Conservation (phyloP, 2,797 vertebrate species). For the Coregonus ussuriensis region DNA sequence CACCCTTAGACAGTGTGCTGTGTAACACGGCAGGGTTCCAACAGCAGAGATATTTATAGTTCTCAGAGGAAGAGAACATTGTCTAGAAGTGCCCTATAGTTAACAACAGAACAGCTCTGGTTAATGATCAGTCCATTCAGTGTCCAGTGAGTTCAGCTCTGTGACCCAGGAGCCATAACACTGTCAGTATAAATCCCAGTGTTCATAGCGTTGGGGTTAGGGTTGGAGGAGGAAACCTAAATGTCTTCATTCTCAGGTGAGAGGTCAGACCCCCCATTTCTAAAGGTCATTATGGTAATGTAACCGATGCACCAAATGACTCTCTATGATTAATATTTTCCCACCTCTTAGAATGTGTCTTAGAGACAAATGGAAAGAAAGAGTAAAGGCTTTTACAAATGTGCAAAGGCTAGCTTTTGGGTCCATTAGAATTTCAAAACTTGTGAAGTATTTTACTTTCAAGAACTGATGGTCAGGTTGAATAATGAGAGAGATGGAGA, state of each 20-base stretch:
- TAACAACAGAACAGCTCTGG: slow-evolving; percentile 39
- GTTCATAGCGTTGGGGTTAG: neutral
- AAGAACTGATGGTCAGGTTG: neutral
- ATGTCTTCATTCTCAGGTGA: slow-evolving; percentile 72
- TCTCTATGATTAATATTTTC: slow-evolving; percentile 75
- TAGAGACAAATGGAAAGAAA: neutral
- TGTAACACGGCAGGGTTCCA: too few species aligned
- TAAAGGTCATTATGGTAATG: slow-evolving; percentile 75
- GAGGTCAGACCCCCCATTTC: slow-evolving; percentile 75
- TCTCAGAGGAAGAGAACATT: too few species aligned
- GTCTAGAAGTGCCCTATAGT: too few species aligned
- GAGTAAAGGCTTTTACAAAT: neutral
- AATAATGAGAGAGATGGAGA: slow-evolving; percentile 11
- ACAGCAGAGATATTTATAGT: too few species aligned
- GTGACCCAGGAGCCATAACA: slow-evolving; percentile 74
- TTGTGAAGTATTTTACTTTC: neutral
- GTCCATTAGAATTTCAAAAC: neutral
- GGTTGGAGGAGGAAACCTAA: slow-evolving; percentile 59
- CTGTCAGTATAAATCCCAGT: slow-evolving; percentile 78
- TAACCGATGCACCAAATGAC: slow-evolving; percentile 76
- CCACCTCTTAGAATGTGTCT: slow-evolving; percentile 61
- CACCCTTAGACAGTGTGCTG: too few species aligned
- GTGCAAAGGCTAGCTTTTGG: too few species aligned
- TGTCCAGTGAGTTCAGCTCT: slow-evolving; percentile 64
- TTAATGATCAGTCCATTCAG: slow-evolving; percentile 76